Evolutionary conservation across 2,888 invertebrate species (phyloP).

Genomic region (Gisinianus flammeolus): DNA sequence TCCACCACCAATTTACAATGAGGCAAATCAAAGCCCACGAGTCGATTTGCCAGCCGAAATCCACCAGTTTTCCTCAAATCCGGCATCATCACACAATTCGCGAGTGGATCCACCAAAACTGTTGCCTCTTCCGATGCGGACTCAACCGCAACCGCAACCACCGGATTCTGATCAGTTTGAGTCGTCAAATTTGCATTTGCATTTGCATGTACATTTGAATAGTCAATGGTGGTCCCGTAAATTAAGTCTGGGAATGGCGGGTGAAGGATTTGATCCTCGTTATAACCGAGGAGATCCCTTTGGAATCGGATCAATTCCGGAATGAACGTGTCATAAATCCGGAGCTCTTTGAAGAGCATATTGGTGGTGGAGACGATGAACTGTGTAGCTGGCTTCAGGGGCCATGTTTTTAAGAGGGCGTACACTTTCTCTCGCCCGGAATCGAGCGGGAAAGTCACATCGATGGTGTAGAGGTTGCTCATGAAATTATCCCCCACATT

Average conservation of each 20-base stretch:
- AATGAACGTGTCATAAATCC: conserved; percentile 38
- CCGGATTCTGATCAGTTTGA: neutral
- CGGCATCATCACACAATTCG: conserved; percentile 30
- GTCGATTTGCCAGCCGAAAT: conserved; percentile 21
- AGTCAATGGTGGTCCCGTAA: neutral
- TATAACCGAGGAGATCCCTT: neutral
- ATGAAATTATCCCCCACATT: conserved; percentile 35
- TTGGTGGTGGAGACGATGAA: conserved; percentile 39
- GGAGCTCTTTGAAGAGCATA: conserved; percentile 46
- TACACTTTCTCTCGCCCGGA: neutral
- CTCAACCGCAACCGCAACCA: neutral
- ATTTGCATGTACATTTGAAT: neutral
- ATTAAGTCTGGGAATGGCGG: no score
- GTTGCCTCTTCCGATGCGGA: neutral
- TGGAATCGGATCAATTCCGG: conserved; percentile 42
- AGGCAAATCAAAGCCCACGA: conserved; percentile 30
- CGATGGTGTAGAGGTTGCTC: conserved; percentile 11
- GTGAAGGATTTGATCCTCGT: neutral
- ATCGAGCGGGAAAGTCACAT: conserved; percentile 12
- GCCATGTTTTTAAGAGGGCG: conserved; percentile 48
- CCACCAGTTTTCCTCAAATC: conserved; percentile 19
- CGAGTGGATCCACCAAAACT: neutral
- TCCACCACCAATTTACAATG: conserved; percentile 25
- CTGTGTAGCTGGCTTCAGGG: conserved; percentile 43
- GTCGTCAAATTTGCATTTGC: neutral